phyloP scores from a whole-genome alignment of 2,888 invertebrate species.

The Eristalinus aeneus region DNA sequence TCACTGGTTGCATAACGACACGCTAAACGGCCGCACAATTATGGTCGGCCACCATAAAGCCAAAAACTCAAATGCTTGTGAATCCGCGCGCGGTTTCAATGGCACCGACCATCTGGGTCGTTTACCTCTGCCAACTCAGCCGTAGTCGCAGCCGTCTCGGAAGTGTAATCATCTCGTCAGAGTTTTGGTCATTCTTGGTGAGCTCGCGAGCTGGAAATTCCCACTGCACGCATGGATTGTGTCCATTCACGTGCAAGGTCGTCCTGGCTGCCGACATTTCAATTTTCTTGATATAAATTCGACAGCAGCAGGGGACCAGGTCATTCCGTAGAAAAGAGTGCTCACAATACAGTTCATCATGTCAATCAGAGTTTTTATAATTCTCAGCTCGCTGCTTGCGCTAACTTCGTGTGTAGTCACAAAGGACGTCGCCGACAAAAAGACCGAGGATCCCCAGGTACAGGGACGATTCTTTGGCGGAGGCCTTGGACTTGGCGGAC shows the following conservation, averaged over 20 bases:
- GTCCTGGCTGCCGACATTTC: neutral
- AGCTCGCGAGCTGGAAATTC: slow-evolving; percentile 1
- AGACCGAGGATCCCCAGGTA: slow-evolving; percentile 20
- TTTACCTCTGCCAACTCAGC: slow-evolving; percentile 35
- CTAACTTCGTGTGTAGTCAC: slow-evolving; percentile 57
- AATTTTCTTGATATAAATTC: slow-evolving; percentile 45
- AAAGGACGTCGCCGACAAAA: slow-evolving; percentile 15
- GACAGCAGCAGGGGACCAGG: neutral
- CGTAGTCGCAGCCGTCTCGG: slow-evolving; percentile 35
- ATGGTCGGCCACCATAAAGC: slow-evolving; percentile 11
- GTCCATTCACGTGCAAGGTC: slow-evolving; percentile 26
- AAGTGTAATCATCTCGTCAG: slow-evolving; percentile 16
- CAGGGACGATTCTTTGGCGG: slow-evolving; percentile 32
- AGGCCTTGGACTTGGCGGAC: neutral
- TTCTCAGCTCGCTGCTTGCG: slow-evolving; percentile 51
- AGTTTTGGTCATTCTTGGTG: slow-evolving; percentile 22
- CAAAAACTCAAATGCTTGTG: slow-evolving; percentile 20
- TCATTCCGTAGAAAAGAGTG: slow-evolving; percentile 32
- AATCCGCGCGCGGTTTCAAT: slow-evolving; percentile 50
- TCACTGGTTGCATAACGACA: slow-evolving; percentile 8
- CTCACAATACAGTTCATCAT: slow-evolving; percentile 6
- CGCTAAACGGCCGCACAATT: neutral
- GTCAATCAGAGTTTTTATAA: slow-evolving; percentile 11
- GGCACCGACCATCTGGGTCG: slow-evolving; percentile 27
- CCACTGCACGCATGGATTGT: slow-evolving; percentile 30